Percentiles rank a stretch among this genome's conserved stretches.
Conservation (phyloP, 2,113 vertebrate genomes). For the Heterotilapia buettikoferi region DNA sequence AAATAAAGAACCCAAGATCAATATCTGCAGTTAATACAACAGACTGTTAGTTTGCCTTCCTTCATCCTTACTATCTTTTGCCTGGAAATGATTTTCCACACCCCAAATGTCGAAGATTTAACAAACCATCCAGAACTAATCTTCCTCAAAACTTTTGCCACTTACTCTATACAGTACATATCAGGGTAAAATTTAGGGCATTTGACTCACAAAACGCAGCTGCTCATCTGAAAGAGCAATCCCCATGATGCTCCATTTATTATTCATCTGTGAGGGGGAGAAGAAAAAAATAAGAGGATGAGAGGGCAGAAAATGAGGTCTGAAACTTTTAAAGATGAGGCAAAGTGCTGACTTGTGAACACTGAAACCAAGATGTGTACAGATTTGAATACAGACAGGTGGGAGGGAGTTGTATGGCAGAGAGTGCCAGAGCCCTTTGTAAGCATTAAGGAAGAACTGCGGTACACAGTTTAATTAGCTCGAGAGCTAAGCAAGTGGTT, state of each 20-base stretch:
- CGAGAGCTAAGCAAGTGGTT: slow-evolving; percentile 42
- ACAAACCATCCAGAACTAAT: slow-evolving; percentile 39
- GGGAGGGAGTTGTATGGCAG: background rate
- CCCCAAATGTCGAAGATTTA: background rate
- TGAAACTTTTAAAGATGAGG: slow-evolving; percentile 43
- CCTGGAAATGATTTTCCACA: background rate
- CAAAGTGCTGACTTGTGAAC: slow-evolving; percentile 55
- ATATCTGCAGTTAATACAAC: background rate
- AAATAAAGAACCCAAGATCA: background rate
- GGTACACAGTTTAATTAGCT: slow-evolving; percentile 46
- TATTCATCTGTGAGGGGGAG: slow-evolving; percentile 44
- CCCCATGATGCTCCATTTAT: slow-evolving; percentile 57
- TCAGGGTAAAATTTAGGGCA: slow-evolving; percentile 41
- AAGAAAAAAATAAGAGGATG: slow-evolving; percentile 19
- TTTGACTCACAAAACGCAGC: slow-evolving; percentile 59
- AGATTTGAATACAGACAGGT: slow-evolving; percentile 53
- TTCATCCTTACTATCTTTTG: background rate
- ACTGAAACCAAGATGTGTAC: slow-evolving; percentile 20
- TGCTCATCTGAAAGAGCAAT: slow-evolving; percentile 56
- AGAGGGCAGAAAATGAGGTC: slow-evolving; percentile 42
- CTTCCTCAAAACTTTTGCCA: slow-evolving; percentile 26
- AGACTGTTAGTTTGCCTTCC: background rate
- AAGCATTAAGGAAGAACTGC: slow-evolving; percentile 31
- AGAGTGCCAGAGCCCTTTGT: slow-evolving; percentile 43
- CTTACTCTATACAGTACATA: slow-evolving; percentile 18